phyloP scores from a whole-genome alignment of 2,113 vertebrate species.

The Xenopus borealis region DNA sequence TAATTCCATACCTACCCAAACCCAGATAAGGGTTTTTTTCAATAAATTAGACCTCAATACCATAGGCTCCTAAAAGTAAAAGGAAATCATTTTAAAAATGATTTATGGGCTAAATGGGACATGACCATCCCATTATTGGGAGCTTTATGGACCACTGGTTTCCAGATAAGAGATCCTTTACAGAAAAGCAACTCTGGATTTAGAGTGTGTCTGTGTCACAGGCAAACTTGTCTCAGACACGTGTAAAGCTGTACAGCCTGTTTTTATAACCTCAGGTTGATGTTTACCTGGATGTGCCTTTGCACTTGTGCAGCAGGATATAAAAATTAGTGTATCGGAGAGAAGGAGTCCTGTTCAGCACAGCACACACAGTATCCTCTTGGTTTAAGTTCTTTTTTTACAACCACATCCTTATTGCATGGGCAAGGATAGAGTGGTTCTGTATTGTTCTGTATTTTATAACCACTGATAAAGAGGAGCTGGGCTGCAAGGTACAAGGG shows the following conservation, averaged over 20 bases:
- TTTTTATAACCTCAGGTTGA: slow-evolving; percentile 41
- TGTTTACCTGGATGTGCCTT: slow-evolving; percentile 35
- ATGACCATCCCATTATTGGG: no score
- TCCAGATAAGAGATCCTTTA: no score
- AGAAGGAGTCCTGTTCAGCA: background rate
- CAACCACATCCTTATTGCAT: background rate
- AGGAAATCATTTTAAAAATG: no score
- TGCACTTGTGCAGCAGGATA: background rate
- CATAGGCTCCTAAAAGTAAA: no score
- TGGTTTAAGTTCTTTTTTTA: background rate
- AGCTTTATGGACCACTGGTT: no score
- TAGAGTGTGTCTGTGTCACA: no score
- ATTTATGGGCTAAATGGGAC: no score
- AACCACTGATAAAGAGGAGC: background rate
- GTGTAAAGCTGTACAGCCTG: slow-evolving; percentile 24
- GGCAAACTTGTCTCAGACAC: no score
- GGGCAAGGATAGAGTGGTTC: background rate
- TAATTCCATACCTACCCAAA: no score
- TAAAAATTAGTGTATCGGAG: slow-evolving; percentile 2
- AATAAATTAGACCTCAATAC: no score
- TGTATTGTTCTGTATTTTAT: slow-evolving; percentile 6
- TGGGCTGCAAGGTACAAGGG: background rate
- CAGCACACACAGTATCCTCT: background rate
- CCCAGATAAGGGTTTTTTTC: no score
- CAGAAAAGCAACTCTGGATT: no score